phyloP scores from a whole-genome alignment of 2,888 invertebrate species.

The Chorisops tibialis region DNA sequence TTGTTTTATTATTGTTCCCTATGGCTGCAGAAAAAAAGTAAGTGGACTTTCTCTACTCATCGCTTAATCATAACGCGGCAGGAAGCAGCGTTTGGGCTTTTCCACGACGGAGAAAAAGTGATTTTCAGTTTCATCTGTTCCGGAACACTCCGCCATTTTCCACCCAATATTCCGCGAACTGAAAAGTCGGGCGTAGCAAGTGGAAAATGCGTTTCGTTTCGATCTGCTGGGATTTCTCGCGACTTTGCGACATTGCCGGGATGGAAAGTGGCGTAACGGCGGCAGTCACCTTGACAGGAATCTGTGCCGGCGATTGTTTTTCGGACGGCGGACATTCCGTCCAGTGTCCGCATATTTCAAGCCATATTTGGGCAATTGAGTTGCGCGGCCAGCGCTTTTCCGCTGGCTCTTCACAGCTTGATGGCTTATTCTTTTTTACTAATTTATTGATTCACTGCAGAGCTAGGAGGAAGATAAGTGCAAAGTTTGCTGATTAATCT shows the following conservation, averaged over 20 bases:
- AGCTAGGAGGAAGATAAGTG: too few relatives aligned
- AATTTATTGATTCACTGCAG: too few relatives aligned
- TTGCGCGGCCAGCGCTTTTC: slow-evolving; percentile 8
- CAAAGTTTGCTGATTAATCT: background rate
- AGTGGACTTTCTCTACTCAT: slow-evolving; percentile 1
- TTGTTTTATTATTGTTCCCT: slow-evolving; percentile 6
- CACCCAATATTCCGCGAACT: background rate
- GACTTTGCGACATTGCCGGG: too few relatives aligned
- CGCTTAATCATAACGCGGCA: background rate
- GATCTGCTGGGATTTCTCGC: too few relatives aligned
- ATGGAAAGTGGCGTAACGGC: too few relatives aligned
- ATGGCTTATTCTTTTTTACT: too few relatives aligned
- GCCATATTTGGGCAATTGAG: slow-evolving; percentile 14
- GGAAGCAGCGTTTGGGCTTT: background rate
- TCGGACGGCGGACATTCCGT: background rate
- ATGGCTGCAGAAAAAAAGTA: slow-evolving; percentile 11
- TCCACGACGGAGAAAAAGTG: background rate
- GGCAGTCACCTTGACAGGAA: too few relatives aligned
- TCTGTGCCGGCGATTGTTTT: background rate
- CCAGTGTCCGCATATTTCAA: slow-evolving; percentile 12
- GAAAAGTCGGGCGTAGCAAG: background rate
- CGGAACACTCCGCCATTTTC: slow-evolving; percentile 17
- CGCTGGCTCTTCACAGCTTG: background rate
- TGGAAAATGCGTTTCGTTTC: background rate
- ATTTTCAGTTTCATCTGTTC: background rate